Conservation (phyloP, 2,797 vertebrate species). For the Hybognathus amarus region DNA sequence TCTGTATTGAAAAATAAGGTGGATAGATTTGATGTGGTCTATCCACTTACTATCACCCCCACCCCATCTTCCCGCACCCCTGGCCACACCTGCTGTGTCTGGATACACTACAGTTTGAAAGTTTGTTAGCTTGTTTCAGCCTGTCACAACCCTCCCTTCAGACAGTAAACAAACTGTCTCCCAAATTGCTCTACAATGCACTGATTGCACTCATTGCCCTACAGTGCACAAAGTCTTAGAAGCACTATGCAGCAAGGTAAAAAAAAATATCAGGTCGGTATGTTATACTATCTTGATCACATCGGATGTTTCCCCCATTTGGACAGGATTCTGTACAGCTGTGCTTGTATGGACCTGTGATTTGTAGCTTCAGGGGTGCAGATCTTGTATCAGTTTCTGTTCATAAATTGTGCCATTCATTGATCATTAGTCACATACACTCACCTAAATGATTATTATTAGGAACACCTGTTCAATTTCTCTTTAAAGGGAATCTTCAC, state of each 20-base stretch:
- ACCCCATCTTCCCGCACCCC: no score
- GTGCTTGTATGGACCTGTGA: neutral
- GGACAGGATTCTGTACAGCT: neutral
- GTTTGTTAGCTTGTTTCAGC: neutral
- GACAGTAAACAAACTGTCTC: neutral
- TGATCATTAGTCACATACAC: neutral
- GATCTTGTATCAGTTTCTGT: neutral
- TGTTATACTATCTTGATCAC: neutral
- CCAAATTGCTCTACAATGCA: neutral
- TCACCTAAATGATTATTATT: no score
- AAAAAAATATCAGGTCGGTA: neutral
- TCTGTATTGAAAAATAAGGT: no score
- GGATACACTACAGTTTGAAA: neutral
- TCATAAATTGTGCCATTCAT: neutral
- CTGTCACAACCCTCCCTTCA: conserved; percentile 9
- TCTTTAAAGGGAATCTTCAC: no score
- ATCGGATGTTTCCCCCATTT: neutral
- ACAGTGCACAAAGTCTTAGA: neutral
- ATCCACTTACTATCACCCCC: no score
- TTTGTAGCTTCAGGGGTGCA: no score
- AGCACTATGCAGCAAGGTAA: neutral
- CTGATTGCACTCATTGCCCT: neutral
- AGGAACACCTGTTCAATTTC: no score
- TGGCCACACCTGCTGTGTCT: conserved; percentile 22
- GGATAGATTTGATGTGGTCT: no score